Conservation (phyloP, 2,113 vertebrate species). For the Marmota flaviventris region DNA sequence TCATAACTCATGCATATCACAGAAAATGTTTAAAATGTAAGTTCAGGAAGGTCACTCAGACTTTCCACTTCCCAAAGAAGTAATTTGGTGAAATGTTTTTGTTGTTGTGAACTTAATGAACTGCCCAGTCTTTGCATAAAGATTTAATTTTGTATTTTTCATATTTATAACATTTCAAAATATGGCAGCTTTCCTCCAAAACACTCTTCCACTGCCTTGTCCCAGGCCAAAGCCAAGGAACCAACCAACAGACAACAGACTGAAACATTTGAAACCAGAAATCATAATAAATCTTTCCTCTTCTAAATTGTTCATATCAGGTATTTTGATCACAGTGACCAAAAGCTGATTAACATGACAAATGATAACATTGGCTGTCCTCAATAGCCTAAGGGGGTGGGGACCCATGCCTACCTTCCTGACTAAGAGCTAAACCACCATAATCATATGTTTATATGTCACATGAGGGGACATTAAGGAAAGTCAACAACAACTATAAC, state of each 20-base stretch:
- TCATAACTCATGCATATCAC: too few species aligned
- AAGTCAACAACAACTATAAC: neutral
- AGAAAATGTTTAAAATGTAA: neutral
- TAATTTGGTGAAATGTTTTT: too few species aligned
- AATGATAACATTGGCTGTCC: neutral
- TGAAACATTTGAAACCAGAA: too few species aligned
- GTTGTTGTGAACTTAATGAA: neutral
- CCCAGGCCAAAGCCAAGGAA: too few species aligned
- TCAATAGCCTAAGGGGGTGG: neutral
- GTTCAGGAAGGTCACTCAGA: neutral
- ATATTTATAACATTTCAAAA: neutral
- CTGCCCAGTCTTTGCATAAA: neutral
- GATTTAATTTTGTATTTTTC: neutral
- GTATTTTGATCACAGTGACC: too few species aligned
- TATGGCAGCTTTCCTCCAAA: too few species aligned
- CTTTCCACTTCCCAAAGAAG: neutral
- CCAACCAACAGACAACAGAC: too few species aligned
- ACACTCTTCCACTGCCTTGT: too few species aligned
- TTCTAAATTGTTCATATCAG: too few species aligned
- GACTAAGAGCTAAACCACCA: neutral
- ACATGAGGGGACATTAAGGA: constrained; percentile 1
- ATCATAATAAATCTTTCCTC: too few species aligned
- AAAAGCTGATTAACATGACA: too few species aligned
- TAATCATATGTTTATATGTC: neutral
- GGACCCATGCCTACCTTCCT: neutral